Evolutionary conservation across 2,113 vertebrate genomes (phyloP).

Genomic region (Hyla sarda): DNA sequence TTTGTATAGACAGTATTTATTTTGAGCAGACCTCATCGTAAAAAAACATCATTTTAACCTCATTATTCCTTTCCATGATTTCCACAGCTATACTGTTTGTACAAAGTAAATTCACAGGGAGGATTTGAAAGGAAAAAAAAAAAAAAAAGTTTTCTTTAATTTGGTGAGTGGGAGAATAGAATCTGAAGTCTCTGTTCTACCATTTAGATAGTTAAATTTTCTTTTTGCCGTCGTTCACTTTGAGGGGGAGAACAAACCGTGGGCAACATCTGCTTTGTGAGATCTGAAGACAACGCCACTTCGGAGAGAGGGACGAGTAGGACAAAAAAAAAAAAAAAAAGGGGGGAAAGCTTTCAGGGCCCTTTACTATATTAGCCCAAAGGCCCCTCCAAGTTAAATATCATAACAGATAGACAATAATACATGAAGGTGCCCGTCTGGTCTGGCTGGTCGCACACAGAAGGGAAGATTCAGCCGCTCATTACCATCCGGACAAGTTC

Average conservation of each 20-base stretch:
- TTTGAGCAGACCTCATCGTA: neutral
- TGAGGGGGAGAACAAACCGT: neutral
- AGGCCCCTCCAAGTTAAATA: constrained; percentile 14
- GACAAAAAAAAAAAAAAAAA: too few relatives aligned
- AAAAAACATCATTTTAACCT: neutral
- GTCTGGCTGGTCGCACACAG: neutral
- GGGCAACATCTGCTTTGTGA: neutral
- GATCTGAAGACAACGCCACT: neutral
- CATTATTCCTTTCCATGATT: neutral
- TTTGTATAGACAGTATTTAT: neutral
- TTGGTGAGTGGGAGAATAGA: neutral
- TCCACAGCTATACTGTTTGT: neutral
- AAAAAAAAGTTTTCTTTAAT: constrained; percentile 25
- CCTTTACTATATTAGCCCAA: neutral
- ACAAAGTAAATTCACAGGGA: constrained; percentile 28
- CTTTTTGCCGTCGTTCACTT: neutral
- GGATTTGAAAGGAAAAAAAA: neutral
- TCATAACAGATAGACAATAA: constrained; percentile 18
- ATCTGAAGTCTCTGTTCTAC: constrained; percentile 22
- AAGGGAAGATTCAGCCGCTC: constrained; percentile 77
- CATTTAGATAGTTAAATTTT: neutral
- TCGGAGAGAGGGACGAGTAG: neutral
- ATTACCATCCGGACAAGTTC: constrained; percentile 92
- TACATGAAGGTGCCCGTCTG: neutral
- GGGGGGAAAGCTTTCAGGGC: neutral